These are phyloP conservation scores for Drosophila ustulata DNA, from an alignment of 2,888 invertebrate genomes.

Conservation along the genomic window DNA sequence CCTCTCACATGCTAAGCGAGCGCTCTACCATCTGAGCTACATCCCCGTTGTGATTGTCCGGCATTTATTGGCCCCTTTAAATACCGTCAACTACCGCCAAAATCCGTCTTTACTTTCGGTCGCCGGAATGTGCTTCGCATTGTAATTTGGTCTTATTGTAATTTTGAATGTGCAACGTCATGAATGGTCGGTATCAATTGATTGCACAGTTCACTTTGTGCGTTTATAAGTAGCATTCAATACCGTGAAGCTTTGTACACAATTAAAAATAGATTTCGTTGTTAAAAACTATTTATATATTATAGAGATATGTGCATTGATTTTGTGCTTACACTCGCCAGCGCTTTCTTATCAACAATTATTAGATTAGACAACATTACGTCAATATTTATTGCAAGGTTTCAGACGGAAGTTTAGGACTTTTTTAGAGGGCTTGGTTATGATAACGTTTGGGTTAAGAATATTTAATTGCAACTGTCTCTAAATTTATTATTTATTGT, in stretches of 20 bases:
- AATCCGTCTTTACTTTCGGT: slow-evolving; percentile 1
- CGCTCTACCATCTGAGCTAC: slow-evolving; percentile 86
- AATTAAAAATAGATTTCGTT: slow-evolving; percentile 57
- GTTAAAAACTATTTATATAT: slow-evolving; percentile 42
- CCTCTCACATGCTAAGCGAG: slow-evolving; percentile 85
- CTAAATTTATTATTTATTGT: too few species aligned
- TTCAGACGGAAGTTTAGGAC: not conserved
- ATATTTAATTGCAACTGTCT: too few species aligned
- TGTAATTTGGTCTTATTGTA: slow-evolving; percentile 29
- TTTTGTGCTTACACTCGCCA: not conserved
- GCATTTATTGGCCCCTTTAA: slow-evolving; percentile 32
- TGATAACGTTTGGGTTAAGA: too few species aligned
- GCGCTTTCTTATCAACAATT: slow-evolving; percentile 1
- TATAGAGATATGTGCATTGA: not conserved
- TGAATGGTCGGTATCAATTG: slow-evolving; percentile 9
- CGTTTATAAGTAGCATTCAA: slow-evolving; percentile 2
- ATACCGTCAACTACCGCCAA: slow-evolving; percentile 1
- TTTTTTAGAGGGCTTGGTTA: too few species aligned
- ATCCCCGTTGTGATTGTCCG: slow-evolving; percentile 74
- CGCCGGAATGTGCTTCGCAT: slow-evolving; percentile 37
- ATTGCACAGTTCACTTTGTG: slow-evolving; percentile 1
- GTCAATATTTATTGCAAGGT: not conserved
- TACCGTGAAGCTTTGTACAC: slow-evolving; percentile 4
- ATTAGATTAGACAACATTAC: slow-evolving; percentile 29
- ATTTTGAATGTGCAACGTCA: slow-evolving; percentile 42